Conservation (phyloP, 2,113 vertebrate species). For the Sylvilagus bachmani region DNA sequence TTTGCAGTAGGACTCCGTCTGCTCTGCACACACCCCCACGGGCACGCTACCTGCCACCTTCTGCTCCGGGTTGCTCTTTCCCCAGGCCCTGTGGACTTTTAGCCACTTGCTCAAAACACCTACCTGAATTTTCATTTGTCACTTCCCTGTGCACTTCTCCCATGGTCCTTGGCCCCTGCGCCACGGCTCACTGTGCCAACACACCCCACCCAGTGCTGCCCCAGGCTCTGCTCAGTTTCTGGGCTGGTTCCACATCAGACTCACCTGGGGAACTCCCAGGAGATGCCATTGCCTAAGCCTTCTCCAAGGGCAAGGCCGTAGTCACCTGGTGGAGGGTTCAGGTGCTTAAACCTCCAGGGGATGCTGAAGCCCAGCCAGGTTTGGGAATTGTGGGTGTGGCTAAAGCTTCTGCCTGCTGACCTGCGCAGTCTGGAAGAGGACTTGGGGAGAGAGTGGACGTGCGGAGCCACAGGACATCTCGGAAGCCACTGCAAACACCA, state of each 20-base stretch:
- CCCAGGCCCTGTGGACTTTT: background rate
- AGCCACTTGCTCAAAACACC: background rate
- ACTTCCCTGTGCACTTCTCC: background rate
- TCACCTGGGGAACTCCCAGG: background rate
- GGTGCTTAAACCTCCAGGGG: background rate
- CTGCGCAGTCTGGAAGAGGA: background rate
- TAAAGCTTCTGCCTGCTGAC: background rate
- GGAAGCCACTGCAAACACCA: background rate
- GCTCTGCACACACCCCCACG: background rate
- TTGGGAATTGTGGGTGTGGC: background rate
- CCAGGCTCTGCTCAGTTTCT: background rate
- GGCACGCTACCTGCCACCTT: background rate
- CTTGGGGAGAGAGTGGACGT: background rate
- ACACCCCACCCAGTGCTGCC: background rate
- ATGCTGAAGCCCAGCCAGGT: background rate
- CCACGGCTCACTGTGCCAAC: background rate
- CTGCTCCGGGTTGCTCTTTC: background rate
- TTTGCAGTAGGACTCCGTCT: background rate
- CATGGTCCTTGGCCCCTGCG: background rate
- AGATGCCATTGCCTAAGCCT: background rate
- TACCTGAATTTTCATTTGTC: background rate
- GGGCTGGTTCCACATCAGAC: background rate
- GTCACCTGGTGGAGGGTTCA: background rate
- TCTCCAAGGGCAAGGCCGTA: background rate
- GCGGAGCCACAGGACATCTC: background rate